Conservation (phyloP, 2,888 invertebrate species). For the Acanthosepion esculentum region DNA sequence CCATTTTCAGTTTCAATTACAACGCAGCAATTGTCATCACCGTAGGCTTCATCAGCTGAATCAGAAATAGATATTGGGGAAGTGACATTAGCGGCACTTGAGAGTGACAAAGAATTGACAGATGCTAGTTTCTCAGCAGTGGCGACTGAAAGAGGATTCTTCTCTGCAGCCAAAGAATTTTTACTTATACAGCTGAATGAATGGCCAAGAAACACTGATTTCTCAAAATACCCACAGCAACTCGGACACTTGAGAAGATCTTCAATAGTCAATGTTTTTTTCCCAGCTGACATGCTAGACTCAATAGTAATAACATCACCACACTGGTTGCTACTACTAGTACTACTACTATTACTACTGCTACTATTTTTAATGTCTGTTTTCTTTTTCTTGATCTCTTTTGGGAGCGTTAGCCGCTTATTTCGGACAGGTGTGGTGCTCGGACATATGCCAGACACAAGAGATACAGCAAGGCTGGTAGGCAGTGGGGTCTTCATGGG, state of each 20-base stretch:
- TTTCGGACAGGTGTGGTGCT: neutral
- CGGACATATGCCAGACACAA: neutral
- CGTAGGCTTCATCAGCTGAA: slow-evolving; percentile 3
- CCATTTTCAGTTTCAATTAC: neutral
- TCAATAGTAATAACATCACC: neutral
- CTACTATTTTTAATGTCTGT: neutral
- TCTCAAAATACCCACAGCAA: slow-evolving; percentile 38
- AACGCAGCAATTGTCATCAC: neutral
- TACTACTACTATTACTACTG: neutral
- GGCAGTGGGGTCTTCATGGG: slow-evolving; percentile 34
- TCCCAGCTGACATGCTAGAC: neutral
- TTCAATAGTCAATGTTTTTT: slow-evolving; percentile 38
- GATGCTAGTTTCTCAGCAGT: neutral
- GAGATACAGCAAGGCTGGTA: neutral
- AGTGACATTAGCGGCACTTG: neutral
- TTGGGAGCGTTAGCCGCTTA: neutral
- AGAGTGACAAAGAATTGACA: neutral
- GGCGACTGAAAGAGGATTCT: neutral
- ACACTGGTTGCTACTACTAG: neutral
- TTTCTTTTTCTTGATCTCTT: neutral
- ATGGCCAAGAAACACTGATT: slow-evolving; percentile 9
- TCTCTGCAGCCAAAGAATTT: neutral
- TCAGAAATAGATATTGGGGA: slow-evolving; percentile 38
- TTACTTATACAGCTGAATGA: slow-evolving; percentile 36
- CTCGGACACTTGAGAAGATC: neutral